These are phyloP conservation scores for Portunus trituberculatus DNA, from an alignment of 1,140 invertebrate genomes.

Conservation along the genomic window DNA sequence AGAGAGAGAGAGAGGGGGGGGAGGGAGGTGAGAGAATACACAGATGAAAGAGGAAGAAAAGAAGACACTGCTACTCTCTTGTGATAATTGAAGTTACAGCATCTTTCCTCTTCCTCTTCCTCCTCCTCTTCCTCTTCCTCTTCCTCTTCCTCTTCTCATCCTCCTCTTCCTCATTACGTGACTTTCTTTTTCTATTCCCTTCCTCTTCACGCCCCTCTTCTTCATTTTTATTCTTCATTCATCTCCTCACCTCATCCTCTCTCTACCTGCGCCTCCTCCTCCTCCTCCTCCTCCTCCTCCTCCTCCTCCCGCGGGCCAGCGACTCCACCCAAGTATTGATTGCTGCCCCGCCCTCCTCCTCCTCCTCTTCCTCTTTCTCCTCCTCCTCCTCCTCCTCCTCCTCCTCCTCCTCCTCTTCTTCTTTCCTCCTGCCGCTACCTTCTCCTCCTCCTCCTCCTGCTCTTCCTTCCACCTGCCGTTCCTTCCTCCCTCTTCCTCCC, in stretches of 20 bases:
- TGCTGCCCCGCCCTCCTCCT: background rate
- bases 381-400: background rate
- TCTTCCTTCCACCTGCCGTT: background rate
- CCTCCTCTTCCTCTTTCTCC: background rate
- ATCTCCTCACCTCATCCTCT: background rate
- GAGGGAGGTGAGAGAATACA: too few species aligned
- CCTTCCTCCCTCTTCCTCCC: background rate
- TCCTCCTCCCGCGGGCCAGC: conserved; percentile 10
- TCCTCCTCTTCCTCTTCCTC: conserved; percentile 21
- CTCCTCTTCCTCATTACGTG: background rate
- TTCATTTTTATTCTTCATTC: background rate
- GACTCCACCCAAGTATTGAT: background rate
- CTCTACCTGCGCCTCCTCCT: background rate
- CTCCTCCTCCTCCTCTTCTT: background rate
- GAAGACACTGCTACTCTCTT: background rate
- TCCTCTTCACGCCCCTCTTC: background rate
- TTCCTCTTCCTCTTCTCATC: background rate
- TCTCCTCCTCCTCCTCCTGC: background rate
- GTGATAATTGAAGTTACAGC: too few species aligned
- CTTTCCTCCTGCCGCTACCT: background rate
- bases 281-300: conserved; percentile 9
- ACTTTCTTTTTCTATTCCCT: background rate
- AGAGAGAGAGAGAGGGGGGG: too few species aligned
- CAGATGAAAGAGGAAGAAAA: too few species aligned
- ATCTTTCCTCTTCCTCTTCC: background rate